A percentile compares a stretch with the other conserved stretches of the same genome.
Evolutionary conservation across 2,888 invertebrate species (phyloP).

Genomic region (Chironomus tentans): DNA sequence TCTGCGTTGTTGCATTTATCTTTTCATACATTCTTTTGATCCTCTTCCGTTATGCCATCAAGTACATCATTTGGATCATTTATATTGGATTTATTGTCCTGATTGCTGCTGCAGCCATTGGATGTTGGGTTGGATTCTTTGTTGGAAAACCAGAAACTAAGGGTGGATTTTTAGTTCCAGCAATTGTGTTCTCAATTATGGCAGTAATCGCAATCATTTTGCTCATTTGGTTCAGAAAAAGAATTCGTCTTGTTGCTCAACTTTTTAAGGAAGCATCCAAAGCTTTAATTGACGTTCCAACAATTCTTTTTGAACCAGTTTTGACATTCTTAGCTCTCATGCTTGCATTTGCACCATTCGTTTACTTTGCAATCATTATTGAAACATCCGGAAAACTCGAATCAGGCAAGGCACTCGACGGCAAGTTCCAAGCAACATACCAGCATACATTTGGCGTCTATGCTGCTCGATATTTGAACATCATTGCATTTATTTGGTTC

Average conservation of each 20-base stretch:
- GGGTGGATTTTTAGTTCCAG: slow-evolving; percentile 30
- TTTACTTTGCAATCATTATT: slow-evolving; percentile 52
- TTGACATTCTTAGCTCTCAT: slow-evolving; percentile 50
- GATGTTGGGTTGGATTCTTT: neutral
- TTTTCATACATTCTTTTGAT: slow-evolving; percentile 47
- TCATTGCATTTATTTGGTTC: slow-evolving; percentile 56
- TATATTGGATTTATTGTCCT: slow-evolving; percentile 46
- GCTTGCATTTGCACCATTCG: slow-evolving; percentile 47
- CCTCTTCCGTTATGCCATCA: slow-evolving; percentile 49
- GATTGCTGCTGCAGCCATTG: slow-evolving; percentile 32
- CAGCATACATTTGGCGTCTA: slow-evolving; percentile 30
- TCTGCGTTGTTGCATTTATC: slow-evolving; percentile 50
- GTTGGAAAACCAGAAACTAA: slow-evolving; percentile 34
- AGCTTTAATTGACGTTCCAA: slow-evolving; percentile 52
- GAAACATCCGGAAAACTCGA: slow-evolving; percentile 48
- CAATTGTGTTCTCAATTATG: slow-evolving; percentile 50
- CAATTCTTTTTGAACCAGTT: slow-evolving; percentile 51
- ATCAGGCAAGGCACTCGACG: slow-evolving; percentile 31
- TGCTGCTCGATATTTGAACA: slow-evolving; percentile 44
- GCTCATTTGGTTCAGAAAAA: slow-evolving; percentile 48
- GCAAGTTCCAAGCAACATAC: slow-evolving; percentile 33
- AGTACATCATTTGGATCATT: slow-evolving; percentile 52
- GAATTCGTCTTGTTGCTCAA: slow-evolving; percentile 52
- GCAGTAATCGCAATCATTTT: slow-evolving; percentile 37
- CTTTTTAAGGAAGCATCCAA: slow-evolving; percentile 59